Conservation (phyloP, 2,888 invertebrate species). For the Arge pagana region DNA sequence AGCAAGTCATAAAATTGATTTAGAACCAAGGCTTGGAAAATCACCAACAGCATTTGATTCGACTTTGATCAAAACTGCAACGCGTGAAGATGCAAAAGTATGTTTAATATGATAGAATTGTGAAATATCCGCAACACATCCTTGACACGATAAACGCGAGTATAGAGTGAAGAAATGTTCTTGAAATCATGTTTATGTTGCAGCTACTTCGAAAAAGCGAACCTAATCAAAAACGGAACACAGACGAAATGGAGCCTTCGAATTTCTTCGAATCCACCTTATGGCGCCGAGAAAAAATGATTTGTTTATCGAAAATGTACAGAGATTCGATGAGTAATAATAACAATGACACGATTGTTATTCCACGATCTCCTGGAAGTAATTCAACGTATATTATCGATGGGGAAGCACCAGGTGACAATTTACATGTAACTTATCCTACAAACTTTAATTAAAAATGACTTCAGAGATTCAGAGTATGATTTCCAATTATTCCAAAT, state of each 20-base stretch:
- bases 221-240: no score
- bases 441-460: background rate
- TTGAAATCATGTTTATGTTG: no score
- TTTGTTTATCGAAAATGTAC: slow-evolving; percentile 47
- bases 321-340: slow-evolving; percentile 19
- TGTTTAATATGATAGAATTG: no score
- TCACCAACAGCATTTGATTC: slow-evolving; percentile 38
- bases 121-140: no score
- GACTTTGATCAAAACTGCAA: slow-evolving; percentile 16
- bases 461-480: background rate
- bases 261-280: slow-evolving; percentile 46
- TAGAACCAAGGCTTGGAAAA: slow-evolving; percentile 40
- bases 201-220: no score
- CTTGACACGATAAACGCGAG: no score
- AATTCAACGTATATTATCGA: slow-evolving; percentile 33
- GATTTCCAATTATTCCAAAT: background rate
- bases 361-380: slow-evolving; percentile 24
- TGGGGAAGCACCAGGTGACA: background rate
- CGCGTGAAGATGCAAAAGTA: slow-evolving; percentile 24
- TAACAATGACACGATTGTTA: background rate
- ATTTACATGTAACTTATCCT: no score
- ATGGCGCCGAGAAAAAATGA: slow-evolving; percentile 46
- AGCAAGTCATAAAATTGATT: slow-evolving; percentile 45
- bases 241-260: no score
- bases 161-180: no score